A percentile compares a stretch with the other conserved stretches of the same genome.
phyloP scores from a whole-genome alignment of 2,113 vertebrate genomes.

The Phaethornis superciliosus region DNA sequence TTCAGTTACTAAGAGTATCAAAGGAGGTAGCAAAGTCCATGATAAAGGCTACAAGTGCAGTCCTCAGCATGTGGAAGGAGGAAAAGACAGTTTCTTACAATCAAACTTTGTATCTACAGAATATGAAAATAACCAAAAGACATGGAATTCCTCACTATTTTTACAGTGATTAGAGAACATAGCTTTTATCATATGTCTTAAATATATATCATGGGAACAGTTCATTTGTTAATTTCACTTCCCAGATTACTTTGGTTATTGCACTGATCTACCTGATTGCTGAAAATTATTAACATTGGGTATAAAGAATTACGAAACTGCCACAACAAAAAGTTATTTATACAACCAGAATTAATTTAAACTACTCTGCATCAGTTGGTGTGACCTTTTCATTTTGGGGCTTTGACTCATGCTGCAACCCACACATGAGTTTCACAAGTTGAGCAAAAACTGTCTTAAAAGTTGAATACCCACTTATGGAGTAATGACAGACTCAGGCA shows the following conservation, averaged over 20 bases:
- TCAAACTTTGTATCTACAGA: background rate
- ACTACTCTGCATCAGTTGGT: conserved; percentile 18
- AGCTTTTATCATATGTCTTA: background rate
- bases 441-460: conserved; percentile 34
- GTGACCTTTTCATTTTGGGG: conserved; percentile 50
- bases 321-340: conserved; percentile 30
- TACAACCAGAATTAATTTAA: conserved; percentile 41
- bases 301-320: conserved; percentile 28
- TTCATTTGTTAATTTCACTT: conserved; percentile 15
- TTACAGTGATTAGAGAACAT: background rate
- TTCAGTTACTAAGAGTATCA: background rate
- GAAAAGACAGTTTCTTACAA: background rate
- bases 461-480: conserved; percentile 6
- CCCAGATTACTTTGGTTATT: background rate
- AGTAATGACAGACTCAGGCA: background rate
- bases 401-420: conserved; percentile 64
- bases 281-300: background rate
- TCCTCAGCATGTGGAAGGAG: background rate
- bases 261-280: too few relatives aligned
- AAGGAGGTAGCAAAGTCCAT: background rate
- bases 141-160: background rate
- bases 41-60: background rate
- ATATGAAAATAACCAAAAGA: background rate
- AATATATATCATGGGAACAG: background rate
- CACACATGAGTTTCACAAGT: background rate